Conservation (phyloP, 2,113 vertebrate genomes). For the Sebastes schlegelii region DNA sequence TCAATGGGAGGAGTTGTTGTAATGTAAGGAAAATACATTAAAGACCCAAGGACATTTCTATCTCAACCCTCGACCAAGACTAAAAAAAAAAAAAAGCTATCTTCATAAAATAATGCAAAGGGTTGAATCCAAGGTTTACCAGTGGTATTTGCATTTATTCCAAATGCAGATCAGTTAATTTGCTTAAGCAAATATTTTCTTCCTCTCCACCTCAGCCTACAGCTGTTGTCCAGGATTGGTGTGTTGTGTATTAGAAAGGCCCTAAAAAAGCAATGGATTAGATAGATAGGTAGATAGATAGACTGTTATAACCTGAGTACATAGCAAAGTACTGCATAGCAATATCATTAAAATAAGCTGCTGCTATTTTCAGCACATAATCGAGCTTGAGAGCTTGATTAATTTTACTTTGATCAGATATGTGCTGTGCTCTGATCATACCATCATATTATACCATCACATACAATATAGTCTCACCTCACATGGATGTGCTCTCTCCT, state of each 20-base stretch:
- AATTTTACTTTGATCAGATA: conserved; percentile 86
- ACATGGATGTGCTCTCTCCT: conserved; percentile 2
- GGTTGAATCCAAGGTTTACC: neutral
- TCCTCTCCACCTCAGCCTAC: neutral
- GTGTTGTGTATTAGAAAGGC: neutral
- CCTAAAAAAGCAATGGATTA: neutral
- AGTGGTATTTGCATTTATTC: conserved; percentile 16
- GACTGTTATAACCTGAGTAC: conserved; percentile 12
- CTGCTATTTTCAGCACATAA: conserved; percentile 90
- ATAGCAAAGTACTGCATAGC: conserved; percentile 65
- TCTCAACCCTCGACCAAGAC: neutral
- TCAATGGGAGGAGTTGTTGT: conserved; percentile 55
- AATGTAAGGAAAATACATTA: conserved; percentile 15
- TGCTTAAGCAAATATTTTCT: conserved; percentile 57
- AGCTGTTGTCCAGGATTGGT: neutral
- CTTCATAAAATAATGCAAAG: neutral
- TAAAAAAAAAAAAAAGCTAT: neutral
- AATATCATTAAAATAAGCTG: conserved; percentile 93
- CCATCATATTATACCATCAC: conserved; percentile 26
- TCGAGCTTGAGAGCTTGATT: conserved; percentile 88
- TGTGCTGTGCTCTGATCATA: conserved; percentile 26
- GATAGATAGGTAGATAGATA: conserved; percentile 35
- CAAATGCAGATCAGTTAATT: conserved; percentile 50
- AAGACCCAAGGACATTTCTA: conserved; percentile 26
- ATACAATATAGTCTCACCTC: neutral